Evolutionary conservation across 2,113 vertebrate species (phyloP), one percentile per base, ranked within the genome.

Genomic region (Plectropomus leopardus): DNA sequence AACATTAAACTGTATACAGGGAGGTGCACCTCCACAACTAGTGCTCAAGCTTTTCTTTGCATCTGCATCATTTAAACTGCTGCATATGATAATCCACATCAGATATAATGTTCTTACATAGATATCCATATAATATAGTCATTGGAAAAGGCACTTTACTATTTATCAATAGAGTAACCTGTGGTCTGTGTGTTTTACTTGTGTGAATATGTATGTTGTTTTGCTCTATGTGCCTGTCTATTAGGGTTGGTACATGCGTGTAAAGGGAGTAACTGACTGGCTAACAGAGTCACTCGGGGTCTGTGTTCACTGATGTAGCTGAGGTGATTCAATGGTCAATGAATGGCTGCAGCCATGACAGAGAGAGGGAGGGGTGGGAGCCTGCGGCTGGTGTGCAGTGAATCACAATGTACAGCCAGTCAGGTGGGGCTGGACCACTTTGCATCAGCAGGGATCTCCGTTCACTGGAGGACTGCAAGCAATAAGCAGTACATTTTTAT

Each of bases 331-430:
- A 87, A 15, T 79, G 70, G 50, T n/a, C 69, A 40, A 63, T 73
- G 76, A 88, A 91, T 72, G 60, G 71, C 68, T 87, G 64, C 60
- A 76, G 82, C 66, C 53, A 61, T 16, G 34, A 66, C 55, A 84
- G 66, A 72, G 66, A 89, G 69, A 28, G 58, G 30, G 79, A 10
- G 30, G 59, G 74, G 76, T 81, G 59, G 15, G 58, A 81, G 75
- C 72, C 84, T 81, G 73, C 53, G 53, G 85, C 66, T 67, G 57
- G 65, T 81, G 86, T 90, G 88, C 74, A 76, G 59, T 79, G 91
- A 88, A 83, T 88, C 81, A 84, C 75, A 89, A 82, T 83, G 59
- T 83, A 36, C 71, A 84, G 64, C 42, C 55, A 83, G 67, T 88
- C 45, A 78, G 78, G 85, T 86, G 69, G 66, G 13, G 19, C 48